Conservation (phyloP, 2,797 vertebrate genomes). For the Pangasius macronema region DNA sequence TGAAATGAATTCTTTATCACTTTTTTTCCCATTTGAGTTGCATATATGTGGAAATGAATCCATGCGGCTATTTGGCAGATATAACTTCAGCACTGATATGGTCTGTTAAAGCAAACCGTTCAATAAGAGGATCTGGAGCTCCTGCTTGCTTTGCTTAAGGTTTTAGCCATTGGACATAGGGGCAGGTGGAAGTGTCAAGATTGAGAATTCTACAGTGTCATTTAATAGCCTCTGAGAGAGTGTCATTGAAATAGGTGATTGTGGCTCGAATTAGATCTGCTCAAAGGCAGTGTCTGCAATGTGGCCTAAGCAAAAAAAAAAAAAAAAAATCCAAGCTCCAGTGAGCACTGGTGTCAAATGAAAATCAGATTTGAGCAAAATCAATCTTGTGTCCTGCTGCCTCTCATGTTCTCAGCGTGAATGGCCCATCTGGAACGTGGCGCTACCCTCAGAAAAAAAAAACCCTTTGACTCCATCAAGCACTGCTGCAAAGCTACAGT, state of each 20-base stretch:
- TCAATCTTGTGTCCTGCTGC: slow-evolving; percentile 45
- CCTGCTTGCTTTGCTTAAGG: slow-evolving; percentile 23
- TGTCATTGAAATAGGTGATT: slow-evolving; percentile 41
- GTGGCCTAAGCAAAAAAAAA: slow-evolving; percentile 4
- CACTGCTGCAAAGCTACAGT: slow-evolving; percentile 16
- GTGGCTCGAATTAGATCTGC: slow-evolving; percentile 45
- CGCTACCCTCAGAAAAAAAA: slow-evolving; percentile 11
- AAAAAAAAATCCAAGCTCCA: slow-evolving; percentile 18
- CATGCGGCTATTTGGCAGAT: neutral
- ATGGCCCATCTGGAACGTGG: slow-evolving; percentile 32
- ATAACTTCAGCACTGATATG: slow-evolving; percentile 12
- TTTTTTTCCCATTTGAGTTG: neutral
- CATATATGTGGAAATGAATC: slow-evolving; percentile 14
- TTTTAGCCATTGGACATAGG: slow-evolving; percentile 24
- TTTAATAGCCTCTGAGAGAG: slow-evolving; percentile 45
- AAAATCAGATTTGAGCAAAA: slow-evolving; percentile 49
- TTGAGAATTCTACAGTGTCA: slow-evolving; percentile 35
- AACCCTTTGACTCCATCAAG: neutral
- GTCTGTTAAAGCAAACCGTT: slow-evolving; percentile 8
- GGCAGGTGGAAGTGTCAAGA: slow-evolving; percentile 39
- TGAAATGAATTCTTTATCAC: slow-evolving; percentile 13
- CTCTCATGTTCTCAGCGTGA: slow-evolving; percentile 24
- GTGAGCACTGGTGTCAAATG: slow-evolving; percentile 44
- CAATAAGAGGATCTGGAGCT: slow-evolving; percentile 24
- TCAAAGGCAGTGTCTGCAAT: slow-evolving; percentile 29